A percentile compares a stretch with the other conserved stretches of the same genome.
Conservation (phyloP, 2,113 vertebrate species). For the Prunella himalayana region DNA sequence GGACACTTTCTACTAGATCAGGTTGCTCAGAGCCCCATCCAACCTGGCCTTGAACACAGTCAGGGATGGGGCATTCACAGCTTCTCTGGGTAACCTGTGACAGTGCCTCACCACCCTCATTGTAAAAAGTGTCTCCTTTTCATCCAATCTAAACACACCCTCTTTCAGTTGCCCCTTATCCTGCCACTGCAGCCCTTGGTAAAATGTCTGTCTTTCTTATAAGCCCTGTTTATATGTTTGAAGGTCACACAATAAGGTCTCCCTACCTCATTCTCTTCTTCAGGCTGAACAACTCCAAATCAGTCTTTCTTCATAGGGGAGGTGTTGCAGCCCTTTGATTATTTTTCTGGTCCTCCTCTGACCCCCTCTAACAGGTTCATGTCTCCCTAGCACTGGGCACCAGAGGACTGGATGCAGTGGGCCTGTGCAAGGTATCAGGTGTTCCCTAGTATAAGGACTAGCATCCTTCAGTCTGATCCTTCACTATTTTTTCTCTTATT, state of each 20-base stretch:
- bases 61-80: not conserved
- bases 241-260: not conserved
- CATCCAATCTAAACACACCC: not conserved
- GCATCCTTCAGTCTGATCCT: not conserved
- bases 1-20: not conserved
- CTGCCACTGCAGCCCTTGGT: not conserved
- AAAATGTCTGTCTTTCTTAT: not conserved
- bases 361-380: not conserved
- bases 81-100: not conserved
- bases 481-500: not conserved
- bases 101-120: rapidly evolving
- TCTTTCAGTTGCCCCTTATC: not conserved
- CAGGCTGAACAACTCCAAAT: not conserved
- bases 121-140: not conserved
- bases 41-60: not conserved
- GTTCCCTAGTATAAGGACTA: not conserved
- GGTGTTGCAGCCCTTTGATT: not conserved
- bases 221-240: not conserved
- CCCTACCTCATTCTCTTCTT: not conserved
- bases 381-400: not conserved
- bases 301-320: not conserved
- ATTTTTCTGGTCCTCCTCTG: not conserved
- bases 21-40: not conserved
- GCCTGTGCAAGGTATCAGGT: not conserved
- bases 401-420: not conserved